These are phyloP conservation scores for Callocephalon fimbriatum DNA, from an alignment of 2,113 vertebrate species.

Conservation along the genomic window DNA sequence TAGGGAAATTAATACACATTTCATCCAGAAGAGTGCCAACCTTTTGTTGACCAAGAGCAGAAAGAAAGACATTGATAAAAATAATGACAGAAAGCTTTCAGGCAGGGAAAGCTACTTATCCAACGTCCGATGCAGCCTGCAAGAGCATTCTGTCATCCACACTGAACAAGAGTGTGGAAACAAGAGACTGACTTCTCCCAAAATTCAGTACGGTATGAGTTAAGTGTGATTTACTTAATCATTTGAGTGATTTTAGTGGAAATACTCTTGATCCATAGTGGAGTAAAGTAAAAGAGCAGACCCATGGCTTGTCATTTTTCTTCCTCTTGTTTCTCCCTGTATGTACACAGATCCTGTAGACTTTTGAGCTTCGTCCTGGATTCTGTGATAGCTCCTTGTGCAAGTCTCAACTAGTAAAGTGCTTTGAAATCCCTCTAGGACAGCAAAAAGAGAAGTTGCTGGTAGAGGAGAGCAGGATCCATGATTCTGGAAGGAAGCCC, in stretches of 20 bases:
- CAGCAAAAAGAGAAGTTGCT: not conserved
- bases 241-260: not conserved
- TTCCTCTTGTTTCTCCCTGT: not conserved
- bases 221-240: not conserved
- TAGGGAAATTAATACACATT: not conserved
- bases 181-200: not conserved
- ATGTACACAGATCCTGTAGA: not conserved
- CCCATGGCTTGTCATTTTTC: fast-evolving
- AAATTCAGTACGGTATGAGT: not conserved
- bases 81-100: not conserved
- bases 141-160: not conserved
- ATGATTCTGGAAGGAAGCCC: not conserved
- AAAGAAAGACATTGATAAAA: not conserved
- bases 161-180: not conserved
- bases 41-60: not conserved
- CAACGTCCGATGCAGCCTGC: not conserved
- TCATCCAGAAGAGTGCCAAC: not conserved
- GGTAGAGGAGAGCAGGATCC: not conserved
- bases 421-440: not conserved
- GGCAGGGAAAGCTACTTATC: not conserved
- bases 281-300: not conserved
- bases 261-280: not conserved
- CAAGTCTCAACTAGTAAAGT: not conserved
- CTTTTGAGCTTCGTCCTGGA: not conserved
- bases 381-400: not conserved